Evolutionary conservation across 1,140 invertebrate species (phyloP), one percentile per base, ranked within the genome.

Genomic region (Lepidotrigona ventralis): DNA sequence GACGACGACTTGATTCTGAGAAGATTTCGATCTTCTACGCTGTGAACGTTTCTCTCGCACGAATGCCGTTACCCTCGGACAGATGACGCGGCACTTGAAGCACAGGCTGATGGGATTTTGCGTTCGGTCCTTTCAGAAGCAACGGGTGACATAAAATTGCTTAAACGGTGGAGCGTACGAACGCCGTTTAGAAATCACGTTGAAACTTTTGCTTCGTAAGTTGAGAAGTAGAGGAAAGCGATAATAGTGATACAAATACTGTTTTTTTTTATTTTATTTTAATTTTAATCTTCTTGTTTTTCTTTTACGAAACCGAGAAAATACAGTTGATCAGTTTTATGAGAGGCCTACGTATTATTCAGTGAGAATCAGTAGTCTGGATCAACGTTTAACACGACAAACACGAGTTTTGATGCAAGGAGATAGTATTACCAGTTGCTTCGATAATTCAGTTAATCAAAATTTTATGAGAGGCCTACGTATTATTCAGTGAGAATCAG

Each of bases 1-100:
- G 74, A 53, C 56, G n/a, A 3, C n/a, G 33, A 75, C 54, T 60
- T 77, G 64, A 77, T 60, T 77, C 51, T 8, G 9, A 23, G 19
- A 53, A 39, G 60, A 74, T 54, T 39, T n/a, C 71, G 39, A 51
- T 77, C 26, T 68, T 46, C 39, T n/a, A 9, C 19, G 46, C 2
- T 33, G 33, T 17, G n/a, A 66, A 68, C 39, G 66, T 66, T 66
- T 63, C 33, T 46, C 33, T 26, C 33, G 58, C 21, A 46, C 68
- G 12, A 46, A 21, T 19, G 14, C 15, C 19, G 19, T 2, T 8
- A 39, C 33, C 8, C 15, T 64, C 6, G 26, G n/a, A 8, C 15
- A 21, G 11, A 69, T 1, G 39, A 46, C 68, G 66, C 6, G 19
- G 33, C 12, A 23, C 1, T 6, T 6, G 39, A 17, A 33, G 6